phyloP scores from a whole-genome alignment of 2,888 invertebrate species.

The Hirtodrosophila trivittata region DNA sequence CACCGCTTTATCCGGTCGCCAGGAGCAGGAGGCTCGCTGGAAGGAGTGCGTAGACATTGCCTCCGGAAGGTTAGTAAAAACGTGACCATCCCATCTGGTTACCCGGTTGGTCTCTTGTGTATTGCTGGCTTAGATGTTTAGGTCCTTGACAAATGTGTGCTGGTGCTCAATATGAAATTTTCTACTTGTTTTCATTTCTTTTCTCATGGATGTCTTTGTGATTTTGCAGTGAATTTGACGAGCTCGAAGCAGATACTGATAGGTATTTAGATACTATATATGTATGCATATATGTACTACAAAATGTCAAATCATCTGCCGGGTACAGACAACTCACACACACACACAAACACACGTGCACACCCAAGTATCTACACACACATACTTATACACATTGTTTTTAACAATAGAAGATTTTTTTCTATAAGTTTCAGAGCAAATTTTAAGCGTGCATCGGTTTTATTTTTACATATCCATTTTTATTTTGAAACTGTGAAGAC shows the following conservation, averaged over 20 bases:
- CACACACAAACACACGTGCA: not conserved
- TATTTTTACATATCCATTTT: no score
- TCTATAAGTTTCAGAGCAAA: no score
- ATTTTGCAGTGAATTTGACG: constrained; percentile 77
- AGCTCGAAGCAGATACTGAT: constrained; percentile 64
- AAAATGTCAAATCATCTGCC: constrained; percentile 20
- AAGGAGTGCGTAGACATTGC: constrained; percentile 94
- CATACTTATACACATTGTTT: not conserved
- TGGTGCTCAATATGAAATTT: constrained; percentile 15
- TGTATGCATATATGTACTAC: constrained; percentile 1
- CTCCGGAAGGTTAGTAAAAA: constrained; percentile 87
- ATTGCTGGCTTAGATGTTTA: constrained; percentile 12
- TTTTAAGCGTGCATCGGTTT: no score
- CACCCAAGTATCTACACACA: not conserved
- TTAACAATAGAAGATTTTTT: no score
- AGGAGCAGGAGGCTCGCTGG: constrained; percentile 94
- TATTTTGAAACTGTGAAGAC: no score
- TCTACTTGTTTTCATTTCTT: constrained; percentile 34
- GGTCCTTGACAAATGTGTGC: constrained; percentile 6
- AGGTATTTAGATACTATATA: constrained; percentile 68
- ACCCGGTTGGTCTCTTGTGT: constrained; percentile 1
- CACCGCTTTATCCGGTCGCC: constrained; percentile 92
- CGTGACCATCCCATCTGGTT: not conserved
- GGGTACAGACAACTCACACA: constrained; percentile 11
- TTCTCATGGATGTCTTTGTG: constrained; percentile 68